Base-by-base conservation (phyloP, 2,888 invertebrate species). In the Beris morrisii region DNA sequence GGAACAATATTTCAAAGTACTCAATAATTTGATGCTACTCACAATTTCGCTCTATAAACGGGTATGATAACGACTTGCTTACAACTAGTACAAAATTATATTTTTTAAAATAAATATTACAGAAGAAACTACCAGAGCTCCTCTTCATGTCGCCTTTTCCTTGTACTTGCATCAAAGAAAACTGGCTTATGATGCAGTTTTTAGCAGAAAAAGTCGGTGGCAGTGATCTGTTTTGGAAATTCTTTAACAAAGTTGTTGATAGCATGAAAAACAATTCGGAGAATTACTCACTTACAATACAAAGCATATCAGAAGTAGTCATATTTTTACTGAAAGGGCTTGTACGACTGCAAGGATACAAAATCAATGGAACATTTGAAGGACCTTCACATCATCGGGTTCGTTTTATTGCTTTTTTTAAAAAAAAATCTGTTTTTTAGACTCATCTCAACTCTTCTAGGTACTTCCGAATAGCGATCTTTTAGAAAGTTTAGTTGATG, bases 131-230 rank as follows among this genome's bases (percentile, higher is more conserved):
- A 64, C 59, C 70, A 32, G 83, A 84, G 68, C 71, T 85, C n/a
- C 71, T 77, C 15, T 75, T 77, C n/a, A 80, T 75, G 57, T 81
- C 82, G 13, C 83, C 85, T 0, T 87, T 85, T 72, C 81, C 81
- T 65, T 87, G 87, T 67, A 81, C 82, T 12, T 87, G 87, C 70
- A 76, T 82, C 4, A 83, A 84, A 74, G 86, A 87, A 75, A 72
- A 84, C 46, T 87, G 87, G 87, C 73, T 84, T 0, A 77, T 86
- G 72, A 69, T 86, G 11, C 81, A 83, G 70, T 73, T 82, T 31
- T 75, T 83, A 1, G 71, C 81, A 4, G 82, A 83, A 67, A 77
- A 79, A 58, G 73, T 77, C 44, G 72, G 73, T 15, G 71, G 72
- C 7, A 30, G 13, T 11, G 50, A 64, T 5, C 69, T 64, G 6